A percentile compares a stretch with the other conserved stretches of the same genome.
These are phyloP conservation scores for Pangasius mekongensis DNA, from an alignment of 2,797 vertebrate species.

Conservation along the genomic window DNA sequence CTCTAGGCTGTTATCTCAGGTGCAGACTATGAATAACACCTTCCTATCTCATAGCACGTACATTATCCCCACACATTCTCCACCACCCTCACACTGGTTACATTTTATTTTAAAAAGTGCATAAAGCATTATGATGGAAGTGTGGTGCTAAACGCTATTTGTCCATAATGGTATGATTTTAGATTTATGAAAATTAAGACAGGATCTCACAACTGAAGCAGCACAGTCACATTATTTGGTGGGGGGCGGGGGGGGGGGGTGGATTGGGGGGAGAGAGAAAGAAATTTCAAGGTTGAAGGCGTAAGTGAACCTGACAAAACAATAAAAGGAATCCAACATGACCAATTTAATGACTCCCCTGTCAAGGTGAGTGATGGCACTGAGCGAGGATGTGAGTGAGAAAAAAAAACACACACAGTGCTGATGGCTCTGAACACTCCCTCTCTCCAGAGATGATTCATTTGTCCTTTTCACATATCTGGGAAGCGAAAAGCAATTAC, in stretches of 20 bases:
- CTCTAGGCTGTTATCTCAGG: slow-evolving; percentile 48
- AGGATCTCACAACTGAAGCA: slow-evolving; percentile 34
- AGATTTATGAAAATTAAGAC: slow-evolving; percentile 58
- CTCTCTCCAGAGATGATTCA: slow-evolving; percentile 61
- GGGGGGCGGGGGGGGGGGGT: too few species aligned
- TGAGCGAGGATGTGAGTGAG: slow-evolving; percentile 58
- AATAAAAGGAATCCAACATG: slow-evolving; percentile 62
- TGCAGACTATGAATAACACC: slow-evolving; percentile 46
- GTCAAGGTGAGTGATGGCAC: slow-evolving; percentile 64
- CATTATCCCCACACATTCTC: slow-evolving; percentile 45
- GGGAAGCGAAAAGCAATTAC: slow-evolving; percentile 57
- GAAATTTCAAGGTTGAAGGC: slow-evolving; percentile 58
- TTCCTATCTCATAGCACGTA: slow-evolving; percentile 30
- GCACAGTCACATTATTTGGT: slow-evolving; percentile 41
- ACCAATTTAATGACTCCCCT: slow-evolving; percentile 62
- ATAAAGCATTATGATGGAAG: slow-evolving; percentile 34
- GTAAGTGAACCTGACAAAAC: slow-evolving; percentile 62
- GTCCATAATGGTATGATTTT: slow-evolving; percentile 39
- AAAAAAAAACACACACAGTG: slow-evolving; percentile 28
- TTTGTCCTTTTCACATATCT: slow-evolving; percentile 60
- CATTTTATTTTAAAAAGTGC: slow-evolving; percentile 36
- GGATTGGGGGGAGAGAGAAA: slow-evolving; percentile 3
- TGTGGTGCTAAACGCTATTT: slow-evolving; percentile 32
- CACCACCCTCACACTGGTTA: slow-evolving; percentile 25
- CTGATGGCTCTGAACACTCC: slow-evolving; percentile 60